Evolutionary conservation across 2,797 vertebrate species (phyloP), one percentile per base, ranked within the genome.

Genomic region (Micropoecilia bifurca): DNA sequence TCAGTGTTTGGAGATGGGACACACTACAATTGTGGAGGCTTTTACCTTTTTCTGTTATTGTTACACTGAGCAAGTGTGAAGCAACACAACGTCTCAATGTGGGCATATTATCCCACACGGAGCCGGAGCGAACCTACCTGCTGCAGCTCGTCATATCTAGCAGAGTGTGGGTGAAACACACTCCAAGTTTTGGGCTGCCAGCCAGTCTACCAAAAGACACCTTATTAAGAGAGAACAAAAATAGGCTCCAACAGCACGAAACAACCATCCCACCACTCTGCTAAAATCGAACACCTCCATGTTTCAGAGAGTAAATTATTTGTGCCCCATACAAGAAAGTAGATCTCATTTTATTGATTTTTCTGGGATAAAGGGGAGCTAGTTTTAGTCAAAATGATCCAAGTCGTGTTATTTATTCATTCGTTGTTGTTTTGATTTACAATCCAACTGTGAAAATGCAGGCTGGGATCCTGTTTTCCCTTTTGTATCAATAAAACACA

Each of bases 191-290:
- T 0, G 74, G 84, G 86, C 88, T 71, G 57, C 63, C 82, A 71
- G 79, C 84, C 84, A 83, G 83, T 72, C 80, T 80, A 80, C 76
- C 69, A 47, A 79, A 39, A 30, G 30, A 3, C 76, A 77, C 66
- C 86, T 87, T 75, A 87, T 85, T 78, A 82, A 71, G 57, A 84
- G 22, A 69, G 74, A 80, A 82, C 73, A 55, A 66, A 71, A 84
- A 73, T 0, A 20, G 20, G 30, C 76, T 80, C 77, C 77, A 85
- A 66, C 18, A 61, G 2, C n/a, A 30, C 25, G 71, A 77, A 90
- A 78, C 83, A 85, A 72, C 28, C 69, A 14, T 63, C 45, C 45
- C 0, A n/a, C 43, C 68, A 0, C 7, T 59, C 36, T 16, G 25
- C 74, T 55, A 71, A 1, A 47, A 74, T 74, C 6, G 8, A 72